Evolutionary conservation across 2,797 vertebrate species (phyloP), one percentile per base, ranked within the genome.

Genomic region (Nyctalus aviator): DNA sequence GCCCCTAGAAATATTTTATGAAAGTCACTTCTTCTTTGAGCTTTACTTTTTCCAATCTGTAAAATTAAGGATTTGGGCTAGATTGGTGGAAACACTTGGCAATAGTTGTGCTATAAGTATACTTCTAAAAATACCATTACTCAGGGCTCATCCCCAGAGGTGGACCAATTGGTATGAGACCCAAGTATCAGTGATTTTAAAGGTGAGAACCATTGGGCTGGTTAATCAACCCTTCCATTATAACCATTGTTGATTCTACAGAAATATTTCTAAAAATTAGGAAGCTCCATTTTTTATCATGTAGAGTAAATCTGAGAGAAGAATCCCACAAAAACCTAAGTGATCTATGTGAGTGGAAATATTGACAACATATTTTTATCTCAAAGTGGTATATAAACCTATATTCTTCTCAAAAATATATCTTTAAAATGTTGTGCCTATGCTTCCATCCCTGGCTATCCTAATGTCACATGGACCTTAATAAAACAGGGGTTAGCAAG

Each of bases 211-310:
- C 30, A 27, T 5, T 18, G 44, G 32, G 25, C 37, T 75, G 94
- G n/a, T 35, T 35, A 53, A 81, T 25, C 41, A 64, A 7, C 3
- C 8, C 12, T 46, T 95, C 92, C 10, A 41, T 85, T 86, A 30
- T 46, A 66, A 50, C 32, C 77, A 18, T 64, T 44, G 69, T 48
- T 84, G 44, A 55, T 64, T 94, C 55, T 82, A 27, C 4, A 62
- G 15, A 2, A 87, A 12, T 86, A 20, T 57, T 77, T 86, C 25
- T 66, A 85, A 59, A 89, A 78, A 71, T 10, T 11, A 62, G 21
- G 17, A 89, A 78, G n/a, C 44, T 81, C 91, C 62, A 15, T 77
- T 85, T 79, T 68, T 66, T 14, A 90, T 84, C 90, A 85, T 10
- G 59, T 2, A 23, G 14, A 27, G 66, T 59, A 73, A 82, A 66